phyloP scores from a whole-genome alignment of 2,797 vertebrate genomes.

The Cyprinella venusta region DNA sequence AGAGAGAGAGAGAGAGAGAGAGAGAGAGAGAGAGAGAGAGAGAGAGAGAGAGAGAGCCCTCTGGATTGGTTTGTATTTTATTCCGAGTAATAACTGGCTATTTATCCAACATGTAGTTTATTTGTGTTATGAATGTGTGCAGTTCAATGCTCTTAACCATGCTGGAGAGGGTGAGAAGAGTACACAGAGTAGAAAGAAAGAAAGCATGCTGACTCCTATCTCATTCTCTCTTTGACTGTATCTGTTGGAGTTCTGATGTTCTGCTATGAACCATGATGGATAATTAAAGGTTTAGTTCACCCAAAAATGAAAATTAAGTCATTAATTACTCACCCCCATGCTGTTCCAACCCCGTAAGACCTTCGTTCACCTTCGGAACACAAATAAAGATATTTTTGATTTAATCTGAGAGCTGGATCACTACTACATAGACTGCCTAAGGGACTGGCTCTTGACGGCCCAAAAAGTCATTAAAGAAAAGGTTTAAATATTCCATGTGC shows the following conservation, averaged over 20 bases:
- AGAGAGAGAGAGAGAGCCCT: not conserved
- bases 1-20: not conserved
- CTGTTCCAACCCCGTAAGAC: too few species aligned
- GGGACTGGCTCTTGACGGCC: too few species aligned
- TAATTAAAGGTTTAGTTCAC: too few species aligned
- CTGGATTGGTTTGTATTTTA: constrained; percentile 1
- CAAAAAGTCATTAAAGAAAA: too few species aligned
- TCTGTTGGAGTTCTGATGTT: not conserved
- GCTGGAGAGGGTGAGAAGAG: not conserved
- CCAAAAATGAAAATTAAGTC: too few species aligned
- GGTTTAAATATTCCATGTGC: too few species aligned
- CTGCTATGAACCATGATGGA: constrained; percentile 9
- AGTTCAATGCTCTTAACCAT: constrained; percentile 10
- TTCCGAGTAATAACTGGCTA: not conserved
- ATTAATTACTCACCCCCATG: too few species aligned
- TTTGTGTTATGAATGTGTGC: constrained; percentile 1
- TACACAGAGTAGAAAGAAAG: not conserved
- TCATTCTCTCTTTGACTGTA: not conserved
- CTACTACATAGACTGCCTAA: too few species aligned
- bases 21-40: too few species aligned
- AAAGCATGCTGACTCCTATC: not conserved
- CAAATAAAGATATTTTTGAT: too few species aligned
- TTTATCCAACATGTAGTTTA: not conserved
- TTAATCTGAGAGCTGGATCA: too few species aligned
- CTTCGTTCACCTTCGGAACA: too few species aligned